A percentile compares a stretch with the other conserved stretches of the same genome.
phyloP scores from a whole-genome alignment of 2,113 vertebrate genomes.

The Crotalus tigris region DNA sequence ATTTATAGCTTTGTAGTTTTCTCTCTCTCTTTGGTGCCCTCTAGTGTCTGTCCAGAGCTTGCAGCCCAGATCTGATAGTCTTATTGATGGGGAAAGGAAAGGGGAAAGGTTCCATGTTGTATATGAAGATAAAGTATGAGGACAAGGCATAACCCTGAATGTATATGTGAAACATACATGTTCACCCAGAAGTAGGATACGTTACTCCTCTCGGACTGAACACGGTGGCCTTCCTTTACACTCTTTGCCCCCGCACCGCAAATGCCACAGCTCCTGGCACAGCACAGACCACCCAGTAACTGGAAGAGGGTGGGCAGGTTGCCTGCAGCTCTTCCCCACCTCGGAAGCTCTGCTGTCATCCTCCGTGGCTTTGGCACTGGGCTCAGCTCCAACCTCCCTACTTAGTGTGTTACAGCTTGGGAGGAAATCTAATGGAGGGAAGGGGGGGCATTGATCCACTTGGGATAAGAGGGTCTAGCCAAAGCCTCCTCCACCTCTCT shows the following conservation, averaged over 20 bases:
- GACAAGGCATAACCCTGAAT: not conserved
- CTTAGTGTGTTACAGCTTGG: not conserved
- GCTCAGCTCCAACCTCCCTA: conserved; percentile 18
- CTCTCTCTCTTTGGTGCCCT: not conserved
- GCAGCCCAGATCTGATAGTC: not conserved
- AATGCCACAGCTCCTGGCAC: conserved; percentile 27
- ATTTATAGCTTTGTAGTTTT: not conserved
- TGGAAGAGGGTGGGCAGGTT: conserved; percentile 26
- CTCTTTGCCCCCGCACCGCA: conserved; percentile 21
- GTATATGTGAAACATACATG: not conserved
- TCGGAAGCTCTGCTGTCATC: conserved; percentile 33
- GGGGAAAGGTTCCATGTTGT: not conserved
- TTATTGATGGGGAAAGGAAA: not conserved
- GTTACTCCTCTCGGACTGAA: not conserved
- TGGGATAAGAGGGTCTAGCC: not conserved
- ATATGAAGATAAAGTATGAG: not conserved
- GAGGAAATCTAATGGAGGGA: not conserved
- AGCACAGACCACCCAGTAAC: conserved; percentile 29
- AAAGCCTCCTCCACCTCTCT: conserved; percentile 17
- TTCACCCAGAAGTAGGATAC: not conserved
- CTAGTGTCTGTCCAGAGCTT: not conserved
- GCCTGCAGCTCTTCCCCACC: conserved; percentile 19
- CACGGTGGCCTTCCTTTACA: conserved; percentile 24
- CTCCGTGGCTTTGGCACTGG: conserved; percentile 20
- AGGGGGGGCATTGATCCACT: not conserved